These are phyloP conservation scores for Sibirionetta formosa DNA, from an alignment of 2,797 vertebrate genomes.

Conservation along the genomic window DNA sequence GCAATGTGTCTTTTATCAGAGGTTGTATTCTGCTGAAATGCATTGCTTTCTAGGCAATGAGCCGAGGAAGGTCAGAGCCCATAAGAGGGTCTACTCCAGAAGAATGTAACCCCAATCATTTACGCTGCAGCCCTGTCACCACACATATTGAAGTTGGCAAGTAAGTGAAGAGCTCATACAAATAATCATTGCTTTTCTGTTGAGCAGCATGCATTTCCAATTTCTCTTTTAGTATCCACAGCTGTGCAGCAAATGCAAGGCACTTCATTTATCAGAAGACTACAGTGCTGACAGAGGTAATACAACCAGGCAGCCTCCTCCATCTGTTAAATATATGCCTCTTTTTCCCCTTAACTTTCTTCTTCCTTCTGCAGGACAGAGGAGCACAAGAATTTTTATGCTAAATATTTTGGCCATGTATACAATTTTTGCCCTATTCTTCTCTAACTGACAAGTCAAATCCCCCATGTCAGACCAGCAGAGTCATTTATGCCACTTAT, in stretches of 20 bases:
- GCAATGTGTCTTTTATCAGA: constrained; percentile 18
- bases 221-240: constrained; percentile 14
- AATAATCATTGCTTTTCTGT: constrained; percentile 38
- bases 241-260: constrained; percentile 18
- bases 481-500: constrained; percentile 54
- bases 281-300: constrained; percentile 18
- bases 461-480: constrained; percentile 34
- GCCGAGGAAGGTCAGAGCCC: not conserved
- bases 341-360: not conserved
- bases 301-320: constrained; percentile 24
- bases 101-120: not conserved
- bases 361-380: not conserved
- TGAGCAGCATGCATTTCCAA: not conserved
- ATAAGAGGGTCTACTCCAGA: not conserved
- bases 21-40: not conserved
- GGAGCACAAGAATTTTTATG: not conserved
- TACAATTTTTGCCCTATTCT: constrained; percentile 28
- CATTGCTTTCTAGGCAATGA: not conserved
- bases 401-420: constrained; percentile 38
- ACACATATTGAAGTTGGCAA: not conserved
- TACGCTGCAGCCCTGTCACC: not conserved
- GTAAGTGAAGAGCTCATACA: constrained; percentile 8
- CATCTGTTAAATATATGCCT: constrained; percentile 15
- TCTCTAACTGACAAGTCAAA: constrained; percentile 41
- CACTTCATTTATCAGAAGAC: constrained; percentile 31